A percentile compares a stretch with the other conserved stretches of the same genome.
These are phyloP conservation scores for Rhingia campestris DNA, from an alignment of 2,888 invertebrate genomes.

Conservation along the genomic window DNA sequence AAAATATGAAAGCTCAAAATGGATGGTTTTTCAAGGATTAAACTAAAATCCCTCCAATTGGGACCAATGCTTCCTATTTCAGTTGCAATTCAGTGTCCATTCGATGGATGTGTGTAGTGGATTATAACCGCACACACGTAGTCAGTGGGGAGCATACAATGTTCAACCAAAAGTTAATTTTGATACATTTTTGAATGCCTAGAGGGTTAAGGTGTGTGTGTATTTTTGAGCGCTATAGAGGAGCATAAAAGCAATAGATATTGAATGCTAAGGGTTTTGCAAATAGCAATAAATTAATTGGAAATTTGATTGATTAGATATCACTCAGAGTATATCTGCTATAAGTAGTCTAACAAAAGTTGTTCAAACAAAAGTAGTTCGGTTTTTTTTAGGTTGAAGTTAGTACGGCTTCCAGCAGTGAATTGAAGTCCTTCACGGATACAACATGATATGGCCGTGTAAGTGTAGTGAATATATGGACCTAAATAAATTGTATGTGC, in stretches of 20 bases:
- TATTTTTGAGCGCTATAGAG: too few species aligned
- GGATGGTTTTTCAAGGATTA: slow-evolving; percentile 12
- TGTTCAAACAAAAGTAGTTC: too few species aligned
- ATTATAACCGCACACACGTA: background rate
- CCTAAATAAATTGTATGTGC: too few species aligned
- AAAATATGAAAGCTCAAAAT: slow-evolving; percentile 15
- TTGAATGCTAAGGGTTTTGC: background rate
- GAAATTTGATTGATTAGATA: background rate
- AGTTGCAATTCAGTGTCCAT: slow-evolving; percentile 33
- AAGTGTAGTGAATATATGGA: too few species aligned
- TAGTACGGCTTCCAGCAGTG: background rate
- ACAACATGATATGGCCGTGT: too few species aligned
- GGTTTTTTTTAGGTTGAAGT: background rate
- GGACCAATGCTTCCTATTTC: slow-evolving; percentile 25
- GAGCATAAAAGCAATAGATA: background rate
- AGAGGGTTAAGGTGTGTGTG: background rate
- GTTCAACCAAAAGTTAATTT: slow-evolving; percentile 6
- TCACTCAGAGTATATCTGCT: too few species aligned
- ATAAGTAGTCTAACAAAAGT: too few species aligned
- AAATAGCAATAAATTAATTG: background rate
- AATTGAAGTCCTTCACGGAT: too few species aligned
- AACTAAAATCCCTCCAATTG: slow-evolving; percentile 28
- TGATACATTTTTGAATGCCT: slow-evolving; percentile 3
- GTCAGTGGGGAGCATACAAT: background rate
- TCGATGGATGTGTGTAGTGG: slow-evolving; percentile 3